phyloP scores from a whole-genome alignment of 2,113 vertebrate genomes.

The Saccopteryx leptura region DNA sequence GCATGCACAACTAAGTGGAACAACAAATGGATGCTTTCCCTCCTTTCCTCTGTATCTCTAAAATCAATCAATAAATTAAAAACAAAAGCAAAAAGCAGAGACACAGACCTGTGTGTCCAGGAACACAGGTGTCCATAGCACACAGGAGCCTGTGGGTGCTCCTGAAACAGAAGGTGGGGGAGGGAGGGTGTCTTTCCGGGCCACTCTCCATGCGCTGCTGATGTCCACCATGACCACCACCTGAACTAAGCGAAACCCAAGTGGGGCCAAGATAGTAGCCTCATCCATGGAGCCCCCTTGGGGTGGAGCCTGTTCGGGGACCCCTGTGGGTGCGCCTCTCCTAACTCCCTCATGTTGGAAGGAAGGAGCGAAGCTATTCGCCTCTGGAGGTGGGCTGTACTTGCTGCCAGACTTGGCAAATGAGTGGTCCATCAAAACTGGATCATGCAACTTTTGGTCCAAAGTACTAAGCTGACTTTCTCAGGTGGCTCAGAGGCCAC shows the following conservation, averaged over 20 bases:
- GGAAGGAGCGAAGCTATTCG: too few relatives aligned
- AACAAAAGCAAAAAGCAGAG: background rate
- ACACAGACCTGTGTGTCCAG: background rate
- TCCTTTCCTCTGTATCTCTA: too few relatives aligned
- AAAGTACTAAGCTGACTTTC: background rate
- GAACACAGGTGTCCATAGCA: background rate
- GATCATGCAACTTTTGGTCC: background rate
- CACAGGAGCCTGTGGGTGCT: background rate
- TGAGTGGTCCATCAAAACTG: background rate
- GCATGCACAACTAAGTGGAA: too few relatives aligned
- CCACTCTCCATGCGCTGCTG: fast-evolving
- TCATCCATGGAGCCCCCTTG: background rate
- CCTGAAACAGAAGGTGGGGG: background rate
- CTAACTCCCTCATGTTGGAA: too few relatives aligned
- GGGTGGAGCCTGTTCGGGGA: background rate
- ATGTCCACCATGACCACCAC: fast-evolving
- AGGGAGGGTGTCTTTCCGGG: fast-evolving
- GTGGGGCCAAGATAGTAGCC: background rate
- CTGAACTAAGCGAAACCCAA: background rate
- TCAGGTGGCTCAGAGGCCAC: background rate
- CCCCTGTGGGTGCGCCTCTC: background rate
- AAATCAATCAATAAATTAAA: too few relatives aligned
- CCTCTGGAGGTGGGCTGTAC: background rate
- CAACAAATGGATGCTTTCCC: too few relatives aligned
- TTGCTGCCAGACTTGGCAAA: background rate